Percentiles rank a stretch among this genome's conserved stretches.
Evolutionary conservation across 1,140 invertebrate species (phyloP).

Genomic region (Chionoecetes opilio): DNA sequence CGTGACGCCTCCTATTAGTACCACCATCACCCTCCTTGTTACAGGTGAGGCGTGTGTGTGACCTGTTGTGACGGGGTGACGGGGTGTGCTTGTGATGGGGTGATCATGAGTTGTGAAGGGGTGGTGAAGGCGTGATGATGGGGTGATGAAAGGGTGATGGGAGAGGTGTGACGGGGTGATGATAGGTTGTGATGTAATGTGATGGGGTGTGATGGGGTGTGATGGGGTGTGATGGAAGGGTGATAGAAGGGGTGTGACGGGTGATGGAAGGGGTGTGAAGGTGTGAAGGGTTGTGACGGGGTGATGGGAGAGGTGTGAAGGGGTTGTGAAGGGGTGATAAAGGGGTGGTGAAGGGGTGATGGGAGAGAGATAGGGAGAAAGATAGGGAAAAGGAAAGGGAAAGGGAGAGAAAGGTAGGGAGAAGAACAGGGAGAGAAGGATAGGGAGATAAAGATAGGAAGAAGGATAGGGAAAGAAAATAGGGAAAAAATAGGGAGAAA

Average conservation of each 20-base stretch:
- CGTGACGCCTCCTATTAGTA: conserved; percentile 75
- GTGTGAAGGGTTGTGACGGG: background rate
- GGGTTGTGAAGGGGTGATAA: background rate
- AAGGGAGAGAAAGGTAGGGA: background rate
- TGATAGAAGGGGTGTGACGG: background rate
- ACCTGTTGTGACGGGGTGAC: background rate
- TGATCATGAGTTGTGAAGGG: no score
- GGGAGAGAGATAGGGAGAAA: conserved; percentile 36
- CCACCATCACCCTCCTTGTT: conserved; percentile 71
- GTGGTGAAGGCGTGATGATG: background rate
- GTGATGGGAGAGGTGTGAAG: background rate
- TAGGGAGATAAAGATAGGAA: background rate
- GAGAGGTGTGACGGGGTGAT: background rate
- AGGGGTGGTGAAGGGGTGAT: background rate
- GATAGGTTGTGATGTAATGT: background rate
- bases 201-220: no score
- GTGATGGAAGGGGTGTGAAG: background rate
- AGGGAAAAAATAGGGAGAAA: no score
- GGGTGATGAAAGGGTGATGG: background rate
- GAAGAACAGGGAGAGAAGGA: background rate
- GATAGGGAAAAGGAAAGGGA: background rate
- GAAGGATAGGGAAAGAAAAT: no score
- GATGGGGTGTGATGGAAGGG: background rate
- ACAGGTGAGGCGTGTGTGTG: conserved; percentile 59
- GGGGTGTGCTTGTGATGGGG: no score